Evolutionary conservation across 2,113 vertebrate genomes (phyloP).

Genomic region (Entomyzon cyanotis): DNA sequence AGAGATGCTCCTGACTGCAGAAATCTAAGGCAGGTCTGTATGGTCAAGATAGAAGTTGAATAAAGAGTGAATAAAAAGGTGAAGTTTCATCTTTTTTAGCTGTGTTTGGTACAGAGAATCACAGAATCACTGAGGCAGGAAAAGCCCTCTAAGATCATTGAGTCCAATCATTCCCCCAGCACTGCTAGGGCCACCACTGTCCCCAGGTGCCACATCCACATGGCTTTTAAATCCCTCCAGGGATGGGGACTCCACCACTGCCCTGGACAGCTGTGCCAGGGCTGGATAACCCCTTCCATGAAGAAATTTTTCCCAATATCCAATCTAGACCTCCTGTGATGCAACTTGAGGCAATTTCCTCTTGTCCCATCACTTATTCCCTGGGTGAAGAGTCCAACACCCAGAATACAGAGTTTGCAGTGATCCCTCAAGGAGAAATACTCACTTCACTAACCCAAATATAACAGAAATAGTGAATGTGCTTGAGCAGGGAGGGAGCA

Average conservation of each 20-base stretch:
- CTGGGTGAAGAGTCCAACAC: neutral
- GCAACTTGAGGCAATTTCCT: neutral
- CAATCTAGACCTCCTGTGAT: neutral
- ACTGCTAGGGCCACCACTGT: neutral
- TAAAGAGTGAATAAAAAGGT: neutral
- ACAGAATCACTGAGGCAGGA: neutral
- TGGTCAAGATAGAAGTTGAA: neutral
- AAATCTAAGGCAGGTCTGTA: neutral
- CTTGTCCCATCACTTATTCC: neutral
- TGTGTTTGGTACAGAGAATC: neutral
- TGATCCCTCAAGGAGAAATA: neutral
- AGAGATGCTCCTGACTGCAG: neutral
- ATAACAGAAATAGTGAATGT: neutral
- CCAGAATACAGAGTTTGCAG: neutral
- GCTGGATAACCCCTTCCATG: neutral
- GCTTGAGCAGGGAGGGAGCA: neutral
- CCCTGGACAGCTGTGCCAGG: neutral
- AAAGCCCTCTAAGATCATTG: rapidly evolving
- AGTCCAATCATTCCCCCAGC: neutral
- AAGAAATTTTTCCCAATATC: neutral
- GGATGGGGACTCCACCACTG: neutral
- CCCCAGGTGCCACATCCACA: neutral
- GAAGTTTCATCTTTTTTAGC: neutral
- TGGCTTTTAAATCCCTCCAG: rapidly evolving
- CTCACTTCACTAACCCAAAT: neutral